Evolutionary conservation across 2,113 vertebrate genomes (phyloP), one percentile per base, ranked within the genome.

Genomic region (Anarrhichthys ocellatus): DNA sequence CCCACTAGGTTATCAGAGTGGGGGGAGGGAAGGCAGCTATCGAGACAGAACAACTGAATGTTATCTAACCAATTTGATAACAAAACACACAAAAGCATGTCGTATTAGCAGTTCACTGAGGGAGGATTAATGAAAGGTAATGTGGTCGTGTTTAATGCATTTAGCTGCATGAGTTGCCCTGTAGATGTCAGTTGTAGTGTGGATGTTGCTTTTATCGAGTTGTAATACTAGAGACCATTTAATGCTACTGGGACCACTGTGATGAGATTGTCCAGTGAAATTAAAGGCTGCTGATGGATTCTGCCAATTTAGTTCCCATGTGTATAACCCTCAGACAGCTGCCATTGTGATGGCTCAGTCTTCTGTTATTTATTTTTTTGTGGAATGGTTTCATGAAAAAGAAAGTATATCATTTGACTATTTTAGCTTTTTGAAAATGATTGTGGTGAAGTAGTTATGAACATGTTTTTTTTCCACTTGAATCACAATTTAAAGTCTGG

Each of bases 221-320:
- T 42, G 4, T 34, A 40, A 64, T 80, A 66, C 29, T 42, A 22
- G 1, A 46, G 36, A 48, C 11, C 34, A 77, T 81, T 79, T 76
- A 70, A 81, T 1, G 3, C 17, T 44, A 42, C 62, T 73, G 48
- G 0, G 50, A 48, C 34, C 68, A 17, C 66, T 59, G 54, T 58
- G 46, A 18, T 38, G 58, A 9, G 34, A 63, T 81, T 42, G 52
- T 32, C 52, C 50, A 38, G 67, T 38, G 15, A 80, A 87, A 74
- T 81, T 27, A 72, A 80, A 61, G 48, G 27, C 78, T 52, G 63
- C 27, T 77, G 70, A 77, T 76, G 71, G 59, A 75, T 74, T 78
- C 38, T 70, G 40, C 14, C 14, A n/a, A 2, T 67, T 75, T 18
- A 42, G 15, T 68, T 61, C 9, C 17, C 11, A 22, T 44, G 38